Conservation (phyloP, 2,888 invertebrate species). For the Hipparchia sbordonii region DNA sequence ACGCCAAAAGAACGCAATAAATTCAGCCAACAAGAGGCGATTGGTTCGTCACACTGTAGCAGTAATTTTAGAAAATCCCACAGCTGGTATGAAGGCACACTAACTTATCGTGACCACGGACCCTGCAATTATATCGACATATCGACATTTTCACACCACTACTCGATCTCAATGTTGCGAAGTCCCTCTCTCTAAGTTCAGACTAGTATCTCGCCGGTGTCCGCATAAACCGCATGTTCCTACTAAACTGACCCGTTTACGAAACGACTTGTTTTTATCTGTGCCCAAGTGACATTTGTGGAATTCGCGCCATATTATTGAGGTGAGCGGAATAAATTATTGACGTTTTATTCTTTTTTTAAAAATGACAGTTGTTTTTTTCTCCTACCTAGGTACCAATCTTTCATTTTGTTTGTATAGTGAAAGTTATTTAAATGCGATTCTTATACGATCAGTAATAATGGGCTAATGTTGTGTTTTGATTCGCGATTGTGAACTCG, state of each 20-base stretch:
- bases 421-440: constrained; percentile 27
- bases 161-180: constrained; percentile 46
- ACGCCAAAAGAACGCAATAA: too few species aligned
- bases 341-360: constrained; percentile 3
- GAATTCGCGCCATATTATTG: constrained; percentile 36
- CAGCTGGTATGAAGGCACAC: too few species aligned
- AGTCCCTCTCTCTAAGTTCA: constrained; percentile 35
- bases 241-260: constrained; percentile 35
- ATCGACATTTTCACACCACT: constrained; percentile 31
- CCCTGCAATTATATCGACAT: constrained; percentile 31
- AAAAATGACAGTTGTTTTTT: constrained; percentile 27
- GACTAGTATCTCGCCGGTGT: constrained; percentile 39
- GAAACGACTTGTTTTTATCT: constrained; percentile 17
- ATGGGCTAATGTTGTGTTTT: too few species aligned
- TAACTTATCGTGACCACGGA: too few species aligned
- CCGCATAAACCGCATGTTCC: constrained; percentile 36
- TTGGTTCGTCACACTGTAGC: too few species aligned
- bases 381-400: neutral
- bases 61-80: too few species aligned
- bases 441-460: neutral
- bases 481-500: too few species aligned
- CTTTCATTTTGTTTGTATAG: constrained; percentile 13
- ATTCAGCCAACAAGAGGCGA: too few species aligned
- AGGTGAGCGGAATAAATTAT: constrained; percentile 30
- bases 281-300: constrained; percentile 33